Evolutionary conservation across 2,113 vertebrate species (phyloP).

Genomic region (Synchiropus splendidus): DNA sequence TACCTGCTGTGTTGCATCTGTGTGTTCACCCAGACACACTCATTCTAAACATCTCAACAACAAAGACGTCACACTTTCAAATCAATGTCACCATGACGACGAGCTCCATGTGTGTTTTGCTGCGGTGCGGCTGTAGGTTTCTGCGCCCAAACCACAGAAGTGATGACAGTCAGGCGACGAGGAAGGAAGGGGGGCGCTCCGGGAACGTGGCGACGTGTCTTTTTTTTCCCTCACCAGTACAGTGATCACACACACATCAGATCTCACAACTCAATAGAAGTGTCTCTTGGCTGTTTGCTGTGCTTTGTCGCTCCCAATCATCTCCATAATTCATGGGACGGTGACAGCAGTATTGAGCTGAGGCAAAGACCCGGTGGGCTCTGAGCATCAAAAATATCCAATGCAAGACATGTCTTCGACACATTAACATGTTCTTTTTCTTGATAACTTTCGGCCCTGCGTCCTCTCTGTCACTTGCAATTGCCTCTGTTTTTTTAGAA

Average conservation of each 20-base stretch:
- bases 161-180: too few species aligned
- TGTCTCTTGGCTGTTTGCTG: conserved; percentile 43
- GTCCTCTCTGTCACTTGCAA: conserved; percentile 41
- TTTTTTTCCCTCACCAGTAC: conserved; percentile 21
- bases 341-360: conserved; percentile 54
- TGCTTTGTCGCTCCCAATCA: conserved; percentile 52
- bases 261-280: conserved; percentile 51
- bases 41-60: too few species aligned
- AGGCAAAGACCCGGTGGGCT: conserved; percentile 48
- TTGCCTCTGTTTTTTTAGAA: conserved; percentile 48
- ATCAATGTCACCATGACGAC: too few species aligned
- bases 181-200: conserved; percentile 6
- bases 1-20: too few species aligned
- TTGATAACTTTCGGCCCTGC: conserved; percentile 42
- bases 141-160: too few species aligned
- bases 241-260: conserved; percentile 16
- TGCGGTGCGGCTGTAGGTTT: too few species aligned
- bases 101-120: too few species aligned
- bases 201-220: too few species aligned
- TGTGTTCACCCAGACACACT: too few species aligned
- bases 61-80: too few species aligned
- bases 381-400: conserved; percentile 19
- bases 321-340: conserved; percentile 56
- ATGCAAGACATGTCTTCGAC: too few species aligned
- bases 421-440: too few species aligned